A percentile compares a stretch with the other conserved stretches of the same genome.
Evolutionary conservation across 2,113 vertebrate species (phyloP).

Genomic region (Girardinichthys multiradiatus): DNA sequence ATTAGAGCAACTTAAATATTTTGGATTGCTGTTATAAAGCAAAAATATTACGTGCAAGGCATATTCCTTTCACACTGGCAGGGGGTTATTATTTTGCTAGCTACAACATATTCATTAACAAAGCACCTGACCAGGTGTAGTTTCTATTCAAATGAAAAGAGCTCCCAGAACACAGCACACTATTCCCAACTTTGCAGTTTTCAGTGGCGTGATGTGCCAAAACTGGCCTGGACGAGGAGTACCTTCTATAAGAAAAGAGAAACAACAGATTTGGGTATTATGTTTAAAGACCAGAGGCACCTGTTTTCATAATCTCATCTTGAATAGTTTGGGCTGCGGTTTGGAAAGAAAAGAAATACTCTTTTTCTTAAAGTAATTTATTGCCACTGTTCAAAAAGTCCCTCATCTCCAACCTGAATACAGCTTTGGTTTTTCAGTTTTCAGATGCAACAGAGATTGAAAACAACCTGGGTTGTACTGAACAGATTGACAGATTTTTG

Average conservation of each 20-base stretch:
- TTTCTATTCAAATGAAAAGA: neutral
- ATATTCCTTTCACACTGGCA: neutral
- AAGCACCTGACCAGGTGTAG: neutral
- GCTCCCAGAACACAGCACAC: neutral
- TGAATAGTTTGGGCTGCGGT: neutral
- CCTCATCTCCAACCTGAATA: neutral
- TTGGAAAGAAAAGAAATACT: neutral
- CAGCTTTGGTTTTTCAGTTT: constrained; percentile 19
- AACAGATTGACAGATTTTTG: constrained; percentile 34
- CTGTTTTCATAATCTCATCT: neutral
- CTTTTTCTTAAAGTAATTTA: neutral
- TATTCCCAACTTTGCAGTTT: neutral
- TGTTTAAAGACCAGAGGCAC: neutral
- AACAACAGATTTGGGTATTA: neutral
- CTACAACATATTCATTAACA: no score
- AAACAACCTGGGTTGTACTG: constrained; percentile 6
- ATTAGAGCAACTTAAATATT: neutral
- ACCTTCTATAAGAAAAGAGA: neutral
- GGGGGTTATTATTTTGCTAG: no score
- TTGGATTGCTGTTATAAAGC: neutral
- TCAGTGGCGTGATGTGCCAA: neutral
- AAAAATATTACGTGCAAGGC: accelerated
- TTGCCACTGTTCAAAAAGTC: constrained; percentile 1
- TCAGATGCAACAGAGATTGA: constrained; percentile 32
- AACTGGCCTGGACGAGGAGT: neutral